Evolutionary conservation across 2,888 invertebrate genomes (phyloP).

Genomic region (Tricholauxania praeusta): DNA sequence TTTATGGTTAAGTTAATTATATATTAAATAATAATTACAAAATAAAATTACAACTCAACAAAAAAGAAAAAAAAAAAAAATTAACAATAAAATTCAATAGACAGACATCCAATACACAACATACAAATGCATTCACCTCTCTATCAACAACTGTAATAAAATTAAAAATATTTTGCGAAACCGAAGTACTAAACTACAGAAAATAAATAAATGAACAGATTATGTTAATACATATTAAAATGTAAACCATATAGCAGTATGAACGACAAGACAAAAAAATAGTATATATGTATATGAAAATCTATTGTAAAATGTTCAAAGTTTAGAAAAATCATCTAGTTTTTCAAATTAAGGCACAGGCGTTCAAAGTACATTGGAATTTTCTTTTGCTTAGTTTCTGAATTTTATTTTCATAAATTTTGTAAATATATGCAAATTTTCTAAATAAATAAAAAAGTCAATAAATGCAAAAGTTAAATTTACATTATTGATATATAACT

Average conservation of each 20-base stretch:
- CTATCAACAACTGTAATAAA: conserved; percentile 12
- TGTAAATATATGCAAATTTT: too few species aligned
- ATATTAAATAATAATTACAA: conserved; percentile 48
- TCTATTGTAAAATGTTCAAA: conserved; percentile 30
- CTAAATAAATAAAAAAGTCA: too few species aligned
- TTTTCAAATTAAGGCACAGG: too few species aligned
- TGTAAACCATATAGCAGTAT: too few species aligned
- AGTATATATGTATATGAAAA: conserved; percentile 7
- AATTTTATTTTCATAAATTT: too few species aligned
- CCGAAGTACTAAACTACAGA: too few species aligned
- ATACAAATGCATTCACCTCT: conserved; percentile 23
- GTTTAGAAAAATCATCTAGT: not conserved
- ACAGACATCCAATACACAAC: conserved; percentile 16
- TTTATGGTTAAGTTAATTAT: conserved; percentile 62
- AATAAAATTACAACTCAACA: conserved; percentile 43
- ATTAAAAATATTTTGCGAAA: conserved; percentile 10
- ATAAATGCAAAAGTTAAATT: too few species aligned
- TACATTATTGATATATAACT: too few species aligned
- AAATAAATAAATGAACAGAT: conserved; percentile 4
- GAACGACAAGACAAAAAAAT: too few species aligned
- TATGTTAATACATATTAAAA: not conserved
- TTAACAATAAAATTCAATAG: conserved; percentile 6
- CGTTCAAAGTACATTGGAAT: too few species aligned
- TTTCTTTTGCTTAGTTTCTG: too few species aligned
- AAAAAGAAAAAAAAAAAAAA: conserved; percentile 22